These are phyloP conservation scores for Atta colombica DNA, from an alignment of 1,140 invertebrate species.

Conservation along the genomic window DNA sequence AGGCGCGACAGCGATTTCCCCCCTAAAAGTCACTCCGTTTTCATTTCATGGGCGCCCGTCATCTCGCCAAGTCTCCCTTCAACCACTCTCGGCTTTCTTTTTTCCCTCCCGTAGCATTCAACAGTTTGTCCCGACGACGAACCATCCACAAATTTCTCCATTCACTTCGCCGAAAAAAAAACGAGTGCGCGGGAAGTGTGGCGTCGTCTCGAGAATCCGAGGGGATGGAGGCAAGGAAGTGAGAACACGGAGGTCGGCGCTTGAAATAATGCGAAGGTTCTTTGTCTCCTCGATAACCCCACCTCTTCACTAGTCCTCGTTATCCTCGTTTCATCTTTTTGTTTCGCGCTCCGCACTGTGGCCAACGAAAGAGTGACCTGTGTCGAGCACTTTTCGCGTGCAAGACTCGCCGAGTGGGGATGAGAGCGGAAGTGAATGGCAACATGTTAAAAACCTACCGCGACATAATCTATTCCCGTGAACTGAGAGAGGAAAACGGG, in stretches of 20 bases:
- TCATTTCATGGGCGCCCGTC: slow-evolving; percentile 60
- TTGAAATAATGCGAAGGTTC: slow-evolving; percentile 74
- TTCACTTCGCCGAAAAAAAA: slow-evolving; percentile 70
- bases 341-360: slow-evolving; percentile 65
- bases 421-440: slow-evolving; percentile 46
- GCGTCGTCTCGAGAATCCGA: not conserved
- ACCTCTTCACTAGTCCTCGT: slow-evolving; percentile 29
- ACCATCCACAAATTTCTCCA: slow-evolving; percentile 53
- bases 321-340: slow-evolving; percentile 62
- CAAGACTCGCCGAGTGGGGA: slow-evolving; percentile 43
- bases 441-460: slow-evolving; percentile 38
- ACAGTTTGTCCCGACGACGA: slow-evolving; percentile 70
- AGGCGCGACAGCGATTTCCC: slow-evolving; percentile 47
- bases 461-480: not conserved
- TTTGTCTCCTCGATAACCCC: slow-evolving; percentile 60
- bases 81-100: slow-evolving; percentile 55
- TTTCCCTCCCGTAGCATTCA: slow-evolving; percentile 64
- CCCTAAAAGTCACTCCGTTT: slow-evolving; percentile 37
- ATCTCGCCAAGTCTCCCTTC: slow-evolving; percentile 40
- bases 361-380: slow-evolving; percentile 75
- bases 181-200: slow-evolving; percentile 10
- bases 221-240: slow-evolving; percentile 26
- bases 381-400: slow-evolving; percentile 60
- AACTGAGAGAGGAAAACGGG: not conserved
- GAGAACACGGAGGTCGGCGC: slow-evolving; percentile 68